Conservation (phyloP, 2,888 invertebrate genomes). For the Orthosia incerta region DNA sequence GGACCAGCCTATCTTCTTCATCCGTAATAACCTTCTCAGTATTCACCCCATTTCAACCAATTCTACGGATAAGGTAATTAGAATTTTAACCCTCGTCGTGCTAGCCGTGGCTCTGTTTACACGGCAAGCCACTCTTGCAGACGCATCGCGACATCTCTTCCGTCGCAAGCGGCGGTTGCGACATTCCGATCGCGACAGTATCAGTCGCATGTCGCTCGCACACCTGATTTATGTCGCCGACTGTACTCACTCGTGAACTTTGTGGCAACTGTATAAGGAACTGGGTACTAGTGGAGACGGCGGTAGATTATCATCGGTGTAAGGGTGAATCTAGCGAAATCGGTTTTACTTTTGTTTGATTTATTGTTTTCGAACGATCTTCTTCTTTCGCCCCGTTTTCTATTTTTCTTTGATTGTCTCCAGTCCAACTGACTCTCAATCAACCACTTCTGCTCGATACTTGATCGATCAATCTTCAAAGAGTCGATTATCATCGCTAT, state of each 20-base stretch:
- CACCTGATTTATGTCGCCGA: constrained; percentile 78
- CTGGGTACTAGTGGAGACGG: constrained; percentile 35
- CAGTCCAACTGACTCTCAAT: background rate
- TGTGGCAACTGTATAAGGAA: constrained; percentile 50
- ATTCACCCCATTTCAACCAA: constrained; percentile 5
- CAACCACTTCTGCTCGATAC: background rate
- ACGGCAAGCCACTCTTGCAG: constrained; percentile 44
- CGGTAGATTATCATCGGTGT: constrained; percentile 26
- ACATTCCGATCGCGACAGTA: constrained; percentile 81
- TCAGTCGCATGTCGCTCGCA: constrained; percentile 77
- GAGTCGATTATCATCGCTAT: background rate
- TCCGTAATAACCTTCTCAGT: background rate
- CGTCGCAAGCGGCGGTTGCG: constrained; percentile 70
- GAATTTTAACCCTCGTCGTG: constrained; percentile 27
- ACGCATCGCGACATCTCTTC: constrained; percentile 72
- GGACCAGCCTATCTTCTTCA: background rate
- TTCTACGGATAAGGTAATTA: constrained; percentile 18
- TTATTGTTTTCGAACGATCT: background rate
- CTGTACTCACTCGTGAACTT: constrained; percentile 60
- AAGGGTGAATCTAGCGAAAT: constrained; percentile 14
- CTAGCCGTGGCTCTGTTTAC: constrained; percentile 41
- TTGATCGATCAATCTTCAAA: background rate
- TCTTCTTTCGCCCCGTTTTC: background rate
- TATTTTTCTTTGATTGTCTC: background rate
- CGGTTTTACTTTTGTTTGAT: constrained; percentile 19